These are phyloP conservation scores for Harpagifer antarcticus DNA, from an alignment of 2,797 vertebrate species.

Conservation along the genomic window DNA sequence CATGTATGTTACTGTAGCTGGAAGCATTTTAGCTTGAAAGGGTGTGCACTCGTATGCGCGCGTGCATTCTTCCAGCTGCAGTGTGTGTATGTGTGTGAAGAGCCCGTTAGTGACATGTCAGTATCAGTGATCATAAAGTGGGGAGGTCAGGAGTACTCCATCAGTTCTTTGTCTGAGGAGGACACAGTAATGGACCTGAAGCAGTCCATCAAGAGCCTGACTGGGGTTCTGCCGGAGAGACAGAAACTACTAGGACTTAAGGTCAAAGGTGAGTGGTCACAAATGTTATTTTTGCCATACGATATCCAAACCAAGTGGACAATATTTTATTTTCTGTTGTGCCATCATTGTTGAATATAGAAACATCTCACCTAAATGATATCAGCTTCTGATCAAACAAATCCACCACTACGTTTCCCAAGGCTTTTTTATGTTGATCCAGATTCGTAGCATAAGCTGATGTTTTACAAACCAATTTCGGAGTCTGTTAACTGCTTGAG, in stretches of 20 bases:
- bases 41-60: slow-evolving; percentile 32
- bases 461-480: slow-evolving; percentile 15
- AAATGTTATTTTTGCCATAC: slow-evolving; percentile 1
- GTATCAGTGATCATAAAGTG: slow-evolving; percentile 98
- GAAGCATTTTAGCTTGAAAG: slow-evolving; percentile 20
- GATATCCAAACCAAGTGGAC: background rate
- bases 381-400: background rate
- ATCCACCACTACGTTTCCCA: background rate
- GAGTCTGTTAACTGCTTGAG: background rate
- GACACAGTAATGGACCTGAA: slow-evolving; percentile 98
- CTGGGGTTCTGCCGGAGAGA: slow-evolving; percentile 96
- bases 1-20: slow-evolving; percentile 42
- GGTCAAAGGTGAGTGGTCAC: slow-evolving; percentile 90
- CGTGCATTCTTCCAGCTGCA: slow-evolving; percentile 41
- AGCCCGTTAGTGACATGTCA: slow-evolving; percentile 87
- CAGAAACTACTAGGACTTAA: slow-evolving; percentile 98
- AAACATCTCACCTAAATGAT: background rate
- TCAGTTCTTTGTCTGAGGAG: slow-evolving; percentile 96
- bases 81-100: slow-evolving; percentile 37
- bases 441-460: slow-evolving; percentile 1
- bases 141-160: slow-evolving; percentile 98
- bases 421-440: slow-evolving; percentile 10
- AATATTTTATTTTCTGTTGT: background rate
- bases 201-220: slow-evolving; percentile 96
- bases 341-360: slow-evolving; percentile 2